These are phyloP conservation scores for Syngnathoides biaculeatus DNA, from an alignment of 2,113 vertebrate genomes.

Conservation along the genomic window DNA sequence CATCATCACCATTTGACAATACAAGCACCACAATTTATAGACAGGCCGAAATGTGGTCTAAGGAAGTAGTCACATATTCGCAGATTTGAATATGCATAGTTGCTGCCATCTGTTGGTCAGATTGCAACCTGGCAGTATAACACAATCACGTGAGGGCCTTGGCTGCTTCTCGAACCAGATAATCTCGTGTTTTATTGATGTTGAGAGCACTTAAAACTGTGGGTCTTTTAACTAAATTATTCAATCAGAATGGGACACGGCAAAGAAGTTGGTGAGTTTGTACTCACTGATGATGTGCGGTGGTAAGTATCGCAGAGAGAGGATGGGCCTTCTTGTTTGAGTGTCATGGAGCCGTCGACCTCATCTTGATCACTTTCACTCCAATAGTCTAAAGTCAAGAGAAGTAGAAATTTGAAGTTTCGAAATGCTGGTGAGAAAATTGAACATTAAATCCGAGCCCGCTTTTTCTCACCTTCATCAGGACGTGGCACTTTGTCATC, in stretches of 20 bases:
- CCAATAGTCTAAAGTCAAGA: constrained; percentile 82
- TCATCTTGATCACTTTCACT: constrained; percentile 93
- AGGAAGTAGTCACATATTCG: background rate
- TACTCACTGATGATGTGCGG: constrained; percentile 83
- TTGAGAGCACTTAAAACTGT: constrained; percentile 45
- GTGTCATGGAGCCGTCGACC: constrained; percentile 82
- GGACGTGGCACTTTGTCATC: constrained; percentile 87
- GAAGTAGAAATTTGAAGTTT: constrained; percentile 1
- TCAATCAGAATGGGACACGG: constrained; percentile 41
- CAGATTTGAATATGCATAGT: constrained; percentile 3
- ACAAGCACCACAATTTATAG: background rate
- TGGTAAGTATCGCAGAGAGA: constrained; percentile 81
- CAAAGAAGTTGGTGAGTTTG: constrained; percentile 15
- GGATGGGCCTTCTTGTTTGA: constrained; percentile 84
- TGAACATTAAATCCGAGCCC: background rate
- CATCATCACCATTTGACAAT: background rate
- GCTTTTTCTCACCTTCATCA: constrained; percentile 81
- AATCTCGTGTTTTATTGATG: constrained; percentile 68
- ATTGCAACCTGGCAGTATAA: constrained; percentile 36
- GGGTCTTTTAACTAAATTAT: constrained; percentile 52
- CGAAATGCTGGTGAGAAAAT: background rate
- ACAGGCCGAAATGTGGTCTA: background rate
- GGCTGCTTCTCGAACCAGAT: constrained; percentile 47
- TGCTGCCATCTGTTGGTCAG: constrained; percentile 55
- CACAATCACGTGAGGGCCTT: constrained; percentile 22